These are phyloP conservation scores for Oasisia sp. DNA, from an alignment of 2,888 invertebrate species.

Conservation along the genomic window DNA sequence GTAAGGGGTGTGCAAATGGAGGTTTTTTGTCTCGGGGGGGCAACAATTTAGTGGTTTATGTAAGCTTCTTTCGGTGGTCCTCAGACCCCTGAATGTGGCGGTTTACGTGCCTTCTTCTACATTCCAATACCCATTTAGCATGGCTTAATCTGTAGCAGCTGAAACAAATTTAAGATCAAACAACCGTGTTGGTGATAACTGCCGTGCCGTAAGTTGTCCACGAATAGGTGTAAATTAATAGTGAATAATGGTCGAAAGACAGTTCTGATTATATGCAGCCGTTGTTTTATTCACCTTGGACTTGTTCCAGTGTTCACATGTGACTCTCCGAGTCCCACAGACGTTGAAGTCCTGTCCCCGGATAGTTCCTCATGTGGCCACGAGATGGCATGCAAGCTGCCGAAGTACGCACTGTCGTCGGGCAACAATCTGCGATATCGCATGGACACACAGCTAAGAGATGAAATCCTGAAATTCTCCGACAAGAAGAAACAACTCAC, in stretches of 20 bases:
- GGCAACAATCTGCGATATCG: constrained; percentile 12
- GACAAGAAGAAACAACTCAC: background rate
- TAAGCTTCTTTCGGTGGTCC: no score
- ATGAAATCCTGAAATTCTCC: constrained; percentile 10
- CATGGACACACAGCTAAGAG: background rate
- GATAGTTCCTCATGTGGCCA: background rate
- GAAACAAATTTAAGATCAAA: no score
- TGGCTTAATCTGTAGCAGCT: no score
- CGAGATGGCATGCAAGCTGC: background rate
- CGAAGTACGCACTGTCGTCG: background rate
- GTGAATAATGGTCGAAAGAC: background rate
- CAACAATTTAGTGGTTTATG: no score
- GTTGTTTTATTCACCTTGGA: background rate
- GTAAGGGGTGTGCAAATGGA: no score
- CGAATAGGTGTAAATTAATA: background rate
- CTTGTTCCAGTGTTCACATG: background rate
- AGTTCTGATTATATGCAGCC: background rate
- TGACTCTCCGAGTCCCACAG: background rate
- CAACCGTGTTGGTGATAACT: no score
- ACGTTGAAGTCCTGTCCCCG: background rate
- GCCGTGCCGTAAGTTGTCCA: background rate
- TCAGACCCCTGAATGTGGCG: no score
- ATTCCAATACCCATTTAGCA: no score
- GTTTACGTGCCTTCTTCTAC: no score
- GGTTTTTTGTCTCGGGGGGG: no score